Conservation (phyloP, 2,888 invertebrate species). For the Orthonevra nobilis region DNA sequence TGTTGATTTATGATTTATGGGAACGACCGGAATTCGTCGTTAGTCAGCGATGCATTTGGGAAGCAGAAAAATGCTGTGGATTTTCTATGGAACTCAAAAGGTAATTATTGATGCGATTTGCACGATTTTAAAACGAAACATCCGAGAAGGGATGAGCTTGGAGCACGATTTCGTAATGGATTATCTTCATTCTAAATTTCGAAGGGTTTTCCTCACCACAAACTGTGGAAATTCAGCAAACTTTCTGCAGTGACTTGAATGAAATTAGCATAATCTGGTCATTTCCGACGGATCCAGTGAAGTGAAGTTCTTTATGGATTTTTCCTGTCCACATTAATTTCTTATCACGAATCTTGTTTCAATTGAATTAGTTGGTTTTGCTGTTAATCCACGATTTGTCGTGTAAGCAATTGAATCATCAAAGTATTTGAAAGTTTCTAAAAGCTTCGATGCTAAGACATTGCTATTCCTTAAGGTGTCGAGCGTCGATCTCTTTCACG, state of each 20-base stretch:
- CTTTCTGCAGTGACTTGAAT: neutral
- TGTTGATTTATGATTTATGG: slow-evolving; percentile 44
- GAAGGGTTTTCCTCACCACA: too few relatives aligned
- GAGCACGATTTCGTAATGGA: slow-evolving; percentile 37
- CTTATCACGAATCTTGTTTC: neutral
- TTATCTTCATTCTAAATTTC: too few relatives aligned
- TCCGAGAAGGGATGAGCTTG: neutral
- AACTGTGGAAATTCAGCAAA: too few relatives aligned
- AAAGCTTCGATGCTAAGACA: too few relatives aligned
- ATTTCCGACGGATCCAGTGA: slow-evolving; percentile 12
- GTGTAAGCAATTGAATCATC: too few relatives aligned
- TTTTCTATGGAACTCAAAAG: too few relatives aligned
- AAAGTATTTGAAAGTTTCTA: too few relatives aligned
- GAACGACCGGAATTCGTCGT: neutral
- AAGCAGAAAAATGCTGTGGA: too few relatives aligned
- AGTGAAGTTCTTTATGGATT: neutral
- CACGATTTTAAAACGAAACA: slow-evolving; percentile 13
- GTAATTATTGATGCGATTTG: neutral
- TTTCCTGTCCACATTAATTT: neutral
- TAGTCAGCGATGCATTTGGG: neutral
- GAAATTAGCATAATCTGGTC: neutral
- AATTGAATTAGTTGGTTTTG: neutral
- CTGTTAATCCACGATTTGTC: too few relatives aligned
- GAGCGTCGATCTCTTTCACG: too few relatives aligned
- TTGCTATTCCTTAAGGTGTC: too few relatives aligned